Evolutionary conservation across 1,140 invertebrate genomes (phyloP), one percentile per base, ranked within the genome.

Genomic region (Hyles vespertilio): DNA sequence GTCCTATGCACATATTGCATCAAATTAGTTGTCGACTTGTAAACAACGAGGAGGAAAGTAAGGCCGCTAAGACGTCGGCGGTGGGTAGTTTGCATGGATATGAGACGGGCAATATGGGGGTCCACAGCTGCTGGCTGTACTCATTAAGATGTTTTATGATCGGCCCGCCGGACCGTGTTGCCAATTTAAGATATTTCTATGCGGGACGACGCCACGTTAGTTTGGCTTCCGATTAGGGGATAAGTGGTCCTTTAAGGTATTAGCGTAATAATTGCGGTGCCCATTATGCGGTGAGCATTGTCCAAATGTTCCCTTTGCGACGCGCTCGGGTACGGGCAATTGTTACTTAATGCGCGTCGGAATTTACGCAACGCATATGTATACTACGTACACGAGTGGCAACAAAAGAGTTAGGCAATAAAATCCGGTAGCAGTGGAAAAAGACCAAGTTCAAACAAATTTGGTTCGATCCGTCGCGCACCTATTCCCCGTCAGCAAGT

Each of bases 1-100:
- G 84, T 86, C 86, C 89, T 88, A 87, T 89, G 89, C 89, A 89
- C 89, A 89, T 89, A 90, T 87, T 90, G 87, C 87, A 90, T 81
- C 87, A 89, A 90, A 90, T 90, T 90, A 89, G 89, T 89, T 87
- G 87, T 77, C 83, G 77, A 89, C 79, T 86, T 88, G 84, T 87
- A 87, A 87, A 89, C 87, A 89, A 75, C 74, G 72, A 71, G 68
- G 72, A 81, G 79, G 81, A 82, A 81, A 81, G 84, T 82, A 81
- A 79, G 77, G 77, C 76, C 61, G 82, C 84, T 84, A 87, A 87
- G 82, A 87, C 82, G 80, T 77, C 76, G 84, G 58, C 77, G 69
- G 73, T 77, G 74, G 77, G 81, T 83, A 85, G 78, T 88, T 88
- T 88, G 85, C 85, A 88, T 88, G 85, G 81, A 85, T 88, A 88